Conservation (phyloP, 2,113 vertebrate species). For the Zosterops japonicus region DNA sequence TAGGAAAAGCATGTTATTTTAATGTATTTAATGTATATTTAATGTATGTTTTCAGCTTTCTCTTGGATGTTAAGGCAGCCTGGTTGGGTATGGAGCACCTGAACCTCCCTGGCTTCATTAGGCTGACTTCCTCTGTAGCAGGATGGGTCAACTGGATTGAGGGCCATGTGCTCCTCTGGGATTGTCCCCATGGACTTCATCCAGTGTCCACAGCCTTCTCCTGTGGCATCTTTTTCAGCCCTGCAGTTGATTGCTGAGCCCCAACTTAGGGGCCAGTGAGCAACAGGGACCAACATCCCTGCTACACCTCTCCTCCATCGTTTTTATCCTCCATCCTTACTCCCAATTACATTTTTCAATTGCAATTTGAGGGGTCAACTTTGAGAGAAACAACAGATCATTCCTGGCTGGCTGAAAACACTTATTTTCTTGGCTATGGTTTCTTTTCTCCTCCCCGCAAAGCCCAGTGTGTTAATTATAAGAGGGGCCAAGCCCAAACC, state of each 20-base stretch:
- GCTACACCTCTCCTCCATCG: accelerated
- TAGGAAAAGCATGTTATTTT: background rate
- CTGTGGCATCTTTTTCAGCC: background rate
- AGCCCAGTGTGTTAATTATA: background rate
- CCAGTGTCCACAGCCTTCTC: background rate
- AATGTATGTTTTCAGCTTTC: background rate
- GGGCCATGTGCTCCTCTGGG: background rate
- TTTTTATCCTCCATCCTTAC: background rate
- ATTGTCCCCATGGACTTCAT: background rate
- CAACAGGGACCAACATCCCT: background rate
- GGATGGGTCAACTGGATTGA: background rate
- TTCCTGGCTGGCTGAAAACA: background rate
- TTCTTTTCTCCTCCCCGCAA: background rate
- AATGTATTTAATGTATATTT: background rate
- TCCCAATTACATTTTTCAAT: background rate
- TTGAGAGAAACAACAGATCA: background rate
- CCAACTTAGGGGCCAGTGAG: background rate
- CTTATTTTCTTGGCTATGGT: background rate
- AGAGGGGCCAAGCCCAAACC: background rate
- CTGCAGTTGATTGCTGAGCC: background rate
- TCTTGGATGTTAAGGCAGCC: background rate
- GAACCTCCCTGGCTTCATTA: background rate
- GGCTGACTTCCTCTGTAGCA: background rate
- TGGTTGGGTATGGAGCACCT: background rate
- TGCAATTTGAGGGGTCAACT: background rate